Evolutionary conservation across 2,888 invertebrate species (phyloP).

Genomic region (Apamea sordens): DNA sequence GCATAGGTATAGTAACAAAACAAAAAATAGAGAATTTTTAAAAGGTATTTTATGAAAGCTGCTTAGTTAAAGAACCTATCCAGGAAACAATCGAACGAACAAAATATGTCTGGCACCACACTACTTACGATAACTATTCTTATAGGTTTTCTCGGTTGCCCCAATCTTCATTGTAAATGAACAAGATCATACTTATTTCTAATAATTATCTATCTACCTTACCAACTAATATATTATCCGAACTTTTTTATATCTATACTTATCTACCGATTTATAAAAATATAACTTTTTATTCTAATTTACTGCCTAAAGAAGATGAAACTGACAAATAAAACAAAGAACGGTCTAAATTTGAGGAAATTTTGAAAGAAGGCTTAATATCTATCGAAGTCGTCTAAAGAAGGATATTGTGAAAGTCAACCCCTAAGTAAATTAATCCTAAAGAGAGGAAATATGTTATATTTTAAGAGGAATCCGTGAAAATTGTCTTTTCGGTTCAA

Average conservation of each 20-base stretch:
- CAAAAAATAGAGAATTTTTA: background rate
- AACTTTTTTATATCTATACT: constrained; percentile 13
- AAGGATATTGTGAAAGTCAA: background rate
- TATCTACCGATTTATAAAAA: constrained; percentile 30
- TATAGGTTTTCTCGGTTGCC: constrained; percentile 52
- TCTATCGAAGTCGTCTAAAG: constrained; percentile 1
- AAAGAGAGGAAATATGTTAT: background rate
- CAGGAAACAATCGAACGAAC: constrained; percentile 12
- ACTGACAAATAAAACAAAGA: background rate
- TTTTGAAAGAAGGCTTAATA: background rate
- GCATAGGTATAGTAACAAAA: background rate
- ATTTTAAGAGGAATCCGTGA: background rate
- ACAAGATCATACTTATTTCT: constrained; percentile 20
- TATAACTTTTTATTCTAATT: background rate
- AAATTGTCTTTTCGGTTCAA: background rate
- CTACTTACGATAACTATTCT: constrained; percentile 47
- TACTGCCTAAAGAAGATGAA: constrained; percentile 5
- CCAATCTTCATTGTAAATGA: constrained; percentile 25
- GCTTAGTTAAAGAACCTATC: background rate
- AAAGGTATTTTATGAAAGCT: background rate
- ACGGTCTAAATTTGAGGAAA: background rate
- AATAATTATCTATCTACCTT: constrained; percentile 35
- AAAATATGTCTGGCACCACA: constrained; percentile 13
- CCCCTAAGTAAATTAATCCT: background rate
- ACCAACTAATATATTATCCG: background rate